Base-by-base conservation (phyloP, 2,888 invertebrate genomes). In the Lasioglossum vierecki region DNA sequence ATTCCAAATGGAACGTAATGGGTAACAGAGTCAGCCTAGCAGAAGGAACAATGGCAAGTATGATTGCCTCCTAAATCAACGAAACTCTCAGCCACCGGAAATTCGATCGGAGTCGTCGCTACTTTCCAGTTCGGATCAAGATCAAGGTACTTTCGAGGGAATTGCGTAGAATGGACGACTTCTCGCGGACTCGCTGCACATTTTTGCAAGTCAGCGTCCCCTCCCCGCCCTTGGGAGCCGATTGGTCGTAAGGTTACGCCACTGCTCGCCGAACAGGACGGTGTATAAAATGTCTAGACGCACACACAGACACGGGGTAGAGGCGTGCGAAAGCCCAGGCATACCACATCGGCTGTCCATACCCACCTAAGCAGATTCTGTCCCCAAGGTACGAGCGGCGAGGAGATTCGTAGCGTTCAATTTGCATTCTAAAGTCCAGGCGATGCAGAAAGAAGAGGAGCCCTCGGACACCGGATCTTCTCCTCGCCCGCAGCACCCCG, bases 371-470 rank as follows among this genome's bases (percentile, higher is more conserved):
- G 91, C 91, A 91, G 91, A 91, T 91, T 92, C 92, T 91, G 92
- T 92, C 92, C 91, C 90, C 91, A 89, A 92, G 92, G 91, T 91
- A 92, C 90, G 88, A 87, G 74, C 89, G 73, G 71, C 88, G 88
- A 66, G 66, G 85, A 88, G 90, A 91, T 91, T 91, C 91, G 90
- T 88, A 90, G 88, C 89, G 90, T 90, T 91, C 90, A 92, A 92
- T 93, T 92, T 93, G 92, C 93, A 93, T 92, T 93, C 91, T 92
- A 88, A 92, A 92, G 91, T 90, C 91, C 83, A 86, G 84, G 89
- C 88, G 87, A 88, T 88, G 88, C 83, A 83, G 86, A 72, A 78
- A 80, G 80, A 70, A 68, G 76, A 71, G 71, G 53, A 70, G 81
- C 60, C 39, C 76, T 49, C 77, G 75, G 68, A 57, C 83, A 66